Evolutionary conservation across 2,113 vertebrate genomes (phyloP), one percentile per base, ranked within the genome.

Genomic region (Pomatostomus ruficeps): DNA sequence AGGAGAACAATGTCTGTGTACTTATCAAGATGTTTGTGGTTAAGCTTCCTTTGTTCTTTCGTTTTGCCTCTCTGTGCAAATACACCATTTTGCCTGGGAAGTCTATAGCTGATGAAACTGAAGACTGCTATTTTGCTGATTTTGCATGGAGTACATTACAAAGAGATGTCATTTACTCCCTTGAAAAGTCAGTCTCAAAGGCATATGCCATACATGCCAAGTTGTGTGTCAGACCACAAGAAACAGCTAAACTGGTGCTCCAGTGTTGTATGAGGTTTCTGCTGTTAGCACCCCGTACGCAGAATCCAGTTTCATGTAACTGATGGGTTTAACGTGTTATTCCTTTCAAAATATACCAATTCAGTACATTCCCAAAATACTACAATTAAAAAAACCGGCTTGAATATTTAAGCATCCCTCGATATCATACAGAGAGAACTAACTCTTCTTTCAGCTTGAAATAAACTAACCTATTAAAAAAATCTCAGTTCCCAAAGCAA

Each of bases 51-150:
- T 81, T 82, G 67, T 55, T 91, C 87, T 88, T 82, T 70, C 81
- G 76, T 66, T 94, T 85, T 51, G 63, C 35, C 26, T 74, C 46
- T 91, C 84, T 87, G n/a, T 74, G 58, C 87, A 94, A 96, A 95
- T 36, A 85, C 79, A 91, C 1, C 3, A 63, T 79, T 91, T 95
- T 93, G 75, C 85, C 89, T 95, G 82, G 88, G 84, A 94, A 90
- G 68, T 48, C 66, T 89, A 51, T 40, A 85, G 88, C 63, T 83
- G 88, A 88, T 88, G 89, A 95, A 97, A 95, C 89, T 93, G 84
- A 89, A 96, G 80, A 89, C 93, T 83, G 71, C 54, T 95, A 87
- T 96, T 95, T 83, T 76, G 93, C 78, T 85, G 95, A 96, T 96
- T 96, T 95, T 88, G 93, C 91, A 94, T 46, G 89, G 95, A 88